phyloP scores from a whole-genome alignment of 2,888 invertebrate genomes.

The Frankliniella fusca region DNA sequence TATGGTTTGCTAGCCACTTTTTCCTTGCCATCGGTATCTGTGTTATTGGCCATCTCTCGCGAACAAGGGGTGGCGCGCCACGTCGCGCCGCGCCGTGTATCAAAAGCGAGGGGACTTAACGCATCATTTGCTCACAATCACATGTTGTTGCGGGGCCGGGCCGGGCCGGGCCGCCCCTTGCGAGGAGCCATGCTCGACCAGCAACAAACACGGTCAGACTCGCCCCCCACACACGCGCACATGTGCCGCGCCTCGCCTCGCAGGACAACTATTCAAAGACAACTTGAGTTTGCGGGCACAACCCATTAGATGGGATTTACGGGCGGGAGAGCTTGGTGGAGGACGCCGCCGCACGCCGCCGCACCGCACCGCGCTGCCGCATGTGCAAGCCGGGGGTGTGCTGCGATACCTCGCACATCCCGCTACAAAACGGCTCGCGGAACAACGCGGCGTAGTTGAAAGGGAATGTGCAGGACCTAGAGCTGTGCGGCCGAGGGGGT shows the following conservation, averaged over 20 bases:
- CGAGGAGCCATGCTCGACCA: not conserved
- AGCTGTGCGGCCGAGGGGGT: no score
- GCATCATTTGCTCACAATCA: slow-evolving; percentile 24
- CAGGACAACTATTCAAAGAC: slow-evolving; percentile 24
- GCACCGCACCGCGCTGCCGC: no score
- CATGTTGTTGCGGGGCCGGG: slow-evolving; percentile 12
- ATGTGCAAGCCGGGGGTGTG: no score
- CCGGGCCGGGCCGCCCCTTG: not conserved
- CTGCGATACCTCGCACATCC: no score
- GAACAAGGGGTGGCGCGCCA: not conserved
- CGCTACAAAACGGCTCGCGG: no score
- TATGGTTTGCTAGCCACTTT: not conserved
- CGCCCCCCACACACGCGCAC: no score
- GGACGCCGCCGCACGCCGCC: not conserved
- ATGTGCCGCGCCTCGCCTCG: not conserved
- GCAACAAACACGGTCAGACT: not conserved
- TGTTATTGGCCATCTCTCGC: not conserved
- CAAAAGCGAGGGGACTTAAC: not conserved
- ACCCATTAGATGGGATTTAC: slow-evolving; percentile 14
- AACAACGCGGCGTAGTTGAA: no score
- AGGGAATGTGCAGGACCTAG: no score
- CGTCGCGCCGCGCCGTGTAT: not conserved
- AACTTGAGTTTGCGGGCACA: slow-evolving; percentile 7
- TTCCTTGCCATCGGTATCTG: not conserved
- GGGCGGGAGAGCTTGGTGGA: not conserved